Conservation (phyloP, 2,888 invertebrate species). For the Hydropsyche betteni region DNA sequence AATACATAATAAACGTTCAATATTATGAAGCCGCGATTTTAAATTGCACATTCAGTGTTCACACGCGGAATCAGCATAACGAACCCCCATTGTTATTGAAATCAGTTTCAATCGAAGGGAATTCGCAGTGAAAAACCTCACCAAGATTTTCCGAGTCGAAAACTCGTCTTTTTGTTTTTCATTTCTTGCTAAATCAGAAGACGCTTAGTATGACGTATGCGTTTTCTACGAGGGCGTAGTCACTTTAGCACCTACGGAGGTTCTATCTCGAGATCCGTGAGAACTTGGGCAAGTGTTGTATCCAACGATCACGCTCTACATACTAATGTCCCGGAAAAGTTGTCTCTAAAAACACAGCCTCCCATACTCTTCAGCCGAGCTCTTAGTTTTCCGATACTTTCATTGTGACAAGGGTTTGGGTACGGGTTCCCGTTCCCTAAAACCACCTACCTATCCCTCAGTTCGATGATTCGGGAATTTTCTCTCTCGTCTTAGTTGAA, state of each 20-base stretch:
- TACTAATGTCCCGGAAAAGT: constrained; percentile 38
- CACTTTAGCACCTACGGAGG: constrained; percentile 28
- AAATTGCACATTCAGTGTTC: too few relatives aligned
- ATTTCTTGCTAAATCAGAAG: not conserved
- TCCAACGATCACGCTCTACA: constrained; percentile 39
- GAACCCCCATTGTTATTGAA: constrained; percentile 22
- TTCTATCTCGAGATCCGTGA: constrained; percentile 26
- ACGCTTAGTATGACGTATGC: constrained; percentile 1
- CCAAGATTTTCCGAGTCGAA: not conserved
- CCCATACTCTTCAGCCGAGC: not conserved
- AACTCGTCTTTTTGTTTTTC: not conserved
- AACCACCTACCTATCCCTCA: too few relatives aligned
- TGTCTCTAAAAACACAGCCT: constrained; percentile 30
- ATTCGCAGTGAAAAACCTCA: not conserved
- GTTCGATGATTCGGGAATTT: too few relatives aligned
- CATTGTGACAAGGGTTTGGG: constrained; percentile 31
- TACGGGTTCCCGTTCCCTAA: not conserved
- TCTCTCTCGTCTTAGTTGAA: too few relatives aligned
- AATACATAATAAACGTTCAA: too few relatives aligned
- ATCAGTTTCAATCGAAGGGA: not conserved
- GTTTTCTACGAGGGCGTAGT: not conserved
- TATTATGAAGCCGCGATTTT: too few relatives aligned
- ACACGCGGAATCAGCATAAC: constrained; percentile 1
- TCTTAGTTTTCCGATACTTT: constrained; percentile 33
- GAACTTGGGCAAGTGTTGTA: constrained; percentile 36